Evolutionary conservation across 2,113 vertebrate genomes (phyloP).

Genomic region (Trogon melanurus): DNA sequence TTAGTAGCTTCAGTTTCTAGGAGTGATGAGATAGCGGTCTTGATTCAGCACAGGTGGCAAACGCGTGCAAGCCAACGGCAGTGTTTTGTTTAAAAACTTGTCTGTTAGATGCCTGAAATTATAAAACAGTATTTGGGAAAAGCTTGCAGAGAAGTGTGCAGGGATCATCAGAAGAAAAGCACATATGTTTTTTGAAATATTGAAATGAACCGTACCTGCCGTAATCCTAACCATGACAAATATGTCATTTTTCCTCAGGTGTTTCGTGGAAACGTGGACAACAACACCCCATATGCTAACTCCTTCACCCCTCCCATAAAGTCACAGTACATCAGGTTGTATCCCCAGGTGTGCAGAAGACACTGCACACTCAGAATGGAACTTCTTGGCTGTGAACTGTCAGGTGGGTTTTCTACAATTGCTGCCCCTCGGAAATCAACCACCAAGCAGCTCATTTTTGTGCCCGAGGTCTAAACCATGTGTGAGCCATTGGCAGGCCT

Average conservation of each 20-base stretch:
- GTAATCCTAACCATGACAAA: not conserved
- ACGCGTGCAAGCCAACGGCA: accelerated
- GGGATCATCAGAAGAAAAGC: accelerated
- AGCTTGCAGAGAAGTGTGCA: accelerated
- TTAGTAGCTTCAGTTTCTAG: not conserved
- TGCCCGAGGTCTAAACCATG: accelerated
- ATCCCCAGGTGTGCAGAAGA: constrained; percentile 96
- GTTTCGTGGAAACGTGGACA: constrained; percentile 95
- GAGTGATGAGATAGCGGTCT: not conserved
- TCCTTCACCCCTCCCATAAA: constrained; percentile 96
- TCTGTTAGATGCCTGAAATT: accelerated
- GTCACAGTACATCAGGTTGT: constrained; percentile 92
- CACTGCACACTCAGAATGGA: constrained; percentile 98
- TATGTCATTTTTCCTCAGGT: constrained; percentile 75
- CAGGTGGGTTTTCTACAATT: constrained; percentile 76
- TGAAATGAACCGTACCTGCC: not conserved
- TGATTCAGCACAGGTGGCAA: not conserved
- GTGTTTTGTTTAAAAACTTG: not conserved
- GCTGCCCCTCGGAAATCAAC: not conserved
- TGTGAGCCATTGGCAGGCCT: accelerated
- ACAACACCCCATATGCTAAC: constrained; percentile 95
- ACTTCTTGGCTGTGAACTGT: constrained; percentile 94
- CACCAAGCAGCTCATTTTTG: not conserved
- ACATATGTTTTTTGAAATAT: accelerated
- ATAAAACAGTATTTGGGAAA: not conserved